phyloP scores from a whole-genome alignment of 2,113 vertebrate genomes.

The Cyanoliseus patagonus region DNA sequence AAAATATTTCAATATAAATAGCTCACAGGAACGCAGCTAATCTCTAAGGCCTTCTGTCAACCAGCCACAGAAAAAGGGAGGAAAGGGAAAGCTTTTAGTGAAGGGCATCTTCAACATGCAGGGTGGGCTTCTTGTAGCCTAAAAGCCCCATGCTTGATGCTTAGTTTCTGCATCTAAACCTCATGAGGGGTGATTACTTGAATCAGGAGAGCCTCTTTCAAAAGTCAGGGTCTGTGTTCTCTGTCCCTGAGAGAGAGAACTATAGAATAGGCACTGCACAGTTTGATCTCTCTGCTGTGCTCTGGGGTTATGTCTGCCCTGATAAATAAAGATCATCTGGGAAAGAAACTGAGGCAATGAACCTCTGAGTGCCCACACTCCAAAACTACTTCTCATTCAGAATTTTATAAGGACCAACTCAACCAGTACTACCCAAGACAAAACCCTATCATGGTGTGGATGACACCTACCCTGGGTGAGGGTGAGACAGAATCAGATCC shows the following conservation, averaged over 20 bases:
- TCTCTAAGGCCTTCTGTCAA: slow-evolving; percentile 48
- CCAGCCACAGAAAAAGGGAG: slow-evolving; percentile 3
- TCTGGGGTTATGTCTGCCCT: background rate
- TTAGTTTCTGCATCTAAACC: background rate
- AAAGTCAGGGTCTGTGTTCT: background rate
- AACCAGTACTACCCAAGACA: background rate
- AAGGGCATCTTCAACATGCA: background rate
- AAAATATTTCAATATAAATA: slow-evolving; percentile 59
- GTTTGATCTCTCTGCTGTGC: background rate
- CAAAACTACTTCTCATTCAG: background rate
- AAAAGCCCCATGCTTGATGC: background rate
- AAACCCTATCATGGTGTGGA: accelerated
- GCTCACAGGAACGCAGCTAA: slow-evolving; percentile 31
- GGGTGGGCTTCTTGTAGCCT: background rate
- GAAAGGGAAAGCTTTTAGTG: background rate
- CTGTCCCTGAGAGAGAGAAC: background rate
- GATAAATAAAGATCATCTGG: background rate
- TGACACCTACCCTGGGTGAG: background rate
- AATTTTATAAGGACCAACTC: background rate
- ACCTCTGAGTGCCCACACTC: background rate
- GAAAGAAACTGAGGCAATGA: background rate
- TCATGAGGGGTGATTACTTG: background rate
- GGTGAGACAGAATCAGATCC: background rate
- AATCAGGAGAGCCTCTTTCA: background rate
- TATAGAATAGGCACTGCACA: background rate